These are phyloP conservation scores for Masnerella sp. DNA, from an alignment of 2,888 invertebrate species.

Conservation along the genomic window DNA sequence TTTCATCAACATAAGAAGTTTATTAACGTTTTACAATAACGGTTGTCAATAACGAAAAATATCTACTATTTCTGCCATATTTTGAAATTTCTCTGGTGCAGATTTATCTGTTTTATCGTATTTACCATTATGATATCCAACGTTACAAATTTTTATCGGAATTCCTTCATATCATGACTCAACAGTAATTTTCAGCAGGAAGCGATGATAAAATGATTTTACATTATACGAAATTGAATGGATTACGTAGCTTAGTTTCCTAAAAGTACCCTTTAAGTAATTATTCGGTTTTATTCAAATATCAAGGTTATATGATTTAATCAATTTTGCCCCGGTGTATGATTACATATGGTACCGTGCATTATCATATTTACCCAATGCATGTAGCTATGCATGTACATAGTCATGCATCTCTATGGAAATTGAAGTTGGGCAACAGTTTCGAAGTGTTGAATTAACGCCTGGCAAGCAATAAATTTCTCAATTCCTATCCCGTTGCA, in stretches of 20 bases:
- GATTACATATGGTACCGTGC: slow-evolving; percentile 38
- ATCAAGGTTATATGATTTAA: slow-evolving; percentile 35
- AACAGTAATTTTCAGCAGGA: no score
- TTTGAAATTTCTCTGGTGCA: no score
- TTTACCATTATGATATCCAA: no score
- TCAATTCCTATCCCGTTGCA: neutral
- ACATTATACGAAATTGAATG: slow-evolving; percentile 9
- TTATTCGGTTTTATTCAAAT: slow-evolving; percentile 31
- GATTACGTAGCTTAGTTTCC: neutral
- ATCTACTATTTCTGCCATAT: no score
- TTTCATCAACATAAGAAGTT: no score
- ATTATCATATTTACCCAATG: slow-evolving; percentile 37
- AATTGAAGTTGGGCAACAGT: slow-evolving; percentile 35
- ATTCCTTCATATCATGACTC: no score
- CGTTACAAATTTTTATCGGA: no score
- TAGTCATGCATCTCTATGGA: slow-evolving; percentile 22
- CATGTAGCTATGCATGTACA: slow-evolving; percentile 22
- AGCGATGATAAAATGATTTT: no score
- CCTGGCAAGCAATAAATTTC: slow-evolving; percentile 4
- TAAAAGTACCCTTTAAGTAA: slow-evolving; percentile 15
- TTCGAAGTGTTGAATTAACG: slow-evolving; percentile 28
- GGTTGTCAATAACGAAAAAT: no score
- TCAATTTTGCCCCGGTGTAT: slow-evolving; percentile 21
- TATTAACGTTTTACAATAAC: no score
- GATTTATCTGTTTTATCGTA: no score